These are phyloP conservation scores for Ligdia adustata DNA, from an alignment of 2,888 invertebrate genomes.

Conservation along the genomic window DNA sequence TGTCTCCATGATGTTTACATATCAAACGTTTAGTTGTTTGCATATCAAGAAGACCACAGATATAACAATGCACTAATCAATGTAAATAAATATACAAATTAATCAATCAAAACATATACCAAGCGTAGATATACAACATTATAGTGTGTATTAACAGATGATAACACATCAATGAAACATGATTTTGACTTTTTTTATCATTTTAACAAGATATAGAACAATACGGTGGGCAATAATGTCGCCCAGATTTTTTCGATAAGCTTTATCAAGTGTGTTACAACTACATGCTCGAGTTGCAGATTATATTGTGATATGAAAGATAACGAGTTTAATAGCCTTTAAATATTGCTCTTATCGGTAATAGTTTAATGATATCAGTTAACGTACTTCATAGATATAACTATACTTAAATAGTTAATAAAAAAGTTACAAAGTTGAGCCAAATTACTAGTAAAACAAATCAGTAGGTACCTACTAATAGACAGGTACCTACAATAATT, in stretches of 20 bases:
- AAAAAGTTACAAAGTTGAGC: no score
- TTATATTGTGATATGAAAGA: constrained; percentile 70
- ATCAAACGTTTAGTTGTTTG: constrained; percentile 61
- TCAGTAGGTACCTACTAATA: no score
- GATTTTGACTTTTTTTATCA: constrained; percentile 51
- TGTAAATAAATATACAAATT: constrained; percentile 65
- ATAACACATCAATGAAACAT: constrained; percentile 58
- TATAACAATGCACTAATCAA: constrained; percentile 64
- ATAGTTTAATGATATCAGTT: not conserved
- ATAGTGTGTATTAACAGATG: constrained; percentile 55
- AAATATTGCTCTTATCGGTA: constrained; percentile 34
- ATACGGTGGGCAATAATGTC: constrained; percentile 49
- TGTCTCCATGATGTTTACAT: constrained; percentile 60
- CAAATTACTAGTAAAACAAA: no score
- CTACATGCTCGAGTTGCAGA: constrained; percentile 55
- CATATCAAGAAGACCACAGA: constrained; percentile 51
- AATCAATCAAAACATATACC: constrained; percentile 54
- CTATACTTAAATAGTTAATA: no score
- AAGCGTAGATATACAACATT: constrained; percentile 22
- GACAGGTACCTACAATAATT: no score
- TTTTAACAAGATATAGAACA: constrained; percentile 49
- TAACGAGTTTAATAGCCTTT: constrained; percentile 72
- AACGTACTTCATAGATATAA: no score
- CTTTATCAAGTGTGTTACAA: constrained; percentile 62
- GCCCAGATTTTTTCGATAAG: constrained; percentile 70